phyloP scores from a whole-genome alignment of 2,888 invertebrate genomes.

The Pyrgus malvae region DNA sequence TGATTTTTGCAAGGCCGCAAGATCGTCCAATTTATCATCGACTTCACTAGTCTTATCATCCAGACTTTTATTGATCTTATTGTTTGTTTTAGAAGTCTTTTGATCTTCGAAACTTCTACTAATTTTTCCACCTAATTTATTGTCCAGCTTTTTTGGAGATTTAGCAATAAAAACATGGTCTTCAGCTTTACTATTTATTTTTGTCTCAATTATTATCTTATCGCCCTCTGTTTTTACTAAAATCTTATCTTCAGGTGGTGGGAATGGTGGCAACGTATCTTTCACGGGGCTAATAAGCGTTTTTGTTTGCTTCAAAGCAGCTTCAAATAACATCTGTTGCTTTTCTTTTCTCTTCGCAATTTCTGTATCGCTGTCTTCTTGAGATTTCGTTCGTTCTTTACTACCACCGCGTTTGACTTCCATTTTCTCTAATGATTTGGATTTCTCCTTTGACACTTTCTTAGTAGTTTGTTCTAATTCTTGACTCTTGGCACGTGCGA shows the following conservation, averaged over 20 bases:
- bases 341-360: conserved; percentile 87
- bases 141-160: conserved; percentile 87
- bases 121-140: conserved; percentile 78
- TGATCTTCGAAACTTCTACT: conserved; percentile 84
- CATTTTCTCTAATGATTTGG: conserved; percentile 85
- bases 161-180: conserved; percentile 89
- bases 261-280: conserved; percentile 86
- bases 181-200: conserved; percentile 88
- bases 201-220: conserved; percentile 86
- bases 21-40: conserved; percentile 83
- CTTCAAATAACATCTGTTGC: conserved; percentile 88
- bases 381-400: conserved; percentile 86
- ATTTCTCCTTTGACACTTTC: conserved; percentile 84
- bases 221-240: conserved; percentile 87
- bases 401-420: conserved; percentile 80
- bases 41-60: conserved; percentile 83
- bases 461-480: conserved; percentile 80
- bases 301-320: conserved; percentile 88
- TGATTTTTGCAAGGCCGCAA: conserved; percentile 79
- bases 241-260: conserved; percentile 88
- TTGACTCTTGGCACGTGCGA: conserved; percentile 83
- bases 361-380: conserved; percentile 87
- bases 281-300: conserved; percentile 88
- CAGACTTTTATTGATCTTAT: conserved; percentile 83
- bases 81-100: conserved; percentile 77